Evolutionary conservation across 1,140 invertebrate species (phyloP), one percentile per base, ranked within the genome.

Genomic region (Mya arenaria): DNA sequence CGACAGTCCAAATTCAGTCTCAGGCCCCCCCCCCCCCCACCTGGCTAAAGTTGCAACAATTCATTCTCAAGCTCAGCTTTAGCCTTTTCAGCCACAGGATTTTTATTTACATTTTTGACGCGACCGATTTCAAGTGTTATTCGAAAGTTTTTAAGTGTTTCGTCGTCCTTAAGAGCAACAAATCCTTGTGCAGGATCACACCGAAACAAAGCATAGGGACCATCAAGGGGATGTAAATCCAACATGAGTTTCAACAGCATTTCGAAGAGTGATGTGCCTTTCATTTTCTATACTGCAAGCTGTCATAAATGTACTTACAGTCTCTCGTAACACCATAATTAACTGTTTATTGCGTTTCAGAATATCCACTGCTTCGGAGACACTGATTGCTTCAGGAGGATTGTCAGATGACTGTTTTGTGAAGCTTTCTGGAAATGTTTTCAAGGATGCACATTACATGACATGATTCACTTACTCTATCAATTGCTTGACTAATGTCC

Each of bases 241-340:
- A 62, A n/a, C 2, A 25, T 10, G 2, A 79, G 37, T 3, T 56
- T 28, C 4, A 63, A 1, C 3, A 85, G 30, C 41, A 8, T 80
- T 48, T 0, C 52, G 37, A 0, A 80, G 23, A 3, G 58, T 75
- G 17, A 48, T 39, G 19, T 37, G 65, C 23, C 71, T 68, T 37
- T 73, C 78, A 44, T 83, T 34, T 15, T 60, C 17, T 13, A 83
- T 68, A n/a, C 72, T 32, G 23, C 39, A 63, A n/a, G 81, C 36
- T 19, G 6, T 17, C 1, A 82, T 85, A 37, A 48, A 85, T 6
- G 81, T 83, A 1, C 66, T 74, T 5, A 83, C 74, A 19, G 41
- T 72, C 65, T 79, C 84, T 25, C 84, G 4, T 10, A 85, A n/a
- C 17, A 85, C 81, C 15, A 83, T 34, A 25, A 85, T 83, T 6